Base-by-base conservation (phyloP, 2,113 vertebrate genomes). In the Jaculus jaculus region DNA sequence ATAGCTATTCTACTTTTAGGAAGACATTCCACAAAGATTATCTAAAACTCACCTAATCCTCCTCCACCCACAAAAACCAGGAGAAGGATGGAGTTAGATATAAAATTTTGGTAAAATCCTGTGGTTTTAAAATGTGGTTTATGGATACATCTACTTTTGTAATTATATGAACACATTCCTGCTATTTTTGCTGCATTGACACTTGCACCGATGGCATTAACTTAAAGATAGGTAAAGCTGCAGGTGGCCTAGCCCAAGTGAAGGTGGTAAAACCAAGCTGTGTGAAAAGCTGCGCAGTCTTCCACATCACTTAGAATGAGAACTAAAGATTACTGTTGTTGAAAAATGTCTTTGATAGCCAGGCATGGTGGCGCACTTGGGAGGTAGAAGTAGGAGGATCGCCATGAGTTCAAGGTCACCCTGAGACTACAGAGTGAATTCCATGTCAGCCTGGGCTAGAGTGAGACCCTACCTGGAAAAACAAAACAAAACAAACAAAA, bases 21-120 rank as follows among this genome's bases (percentile, higher is more conserved):
- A 82, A 78, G 34, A 42, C 18, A 82, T 4, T 54, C 1, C 16
- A 72, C 34, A 10, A 51, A 80, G 24, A 58, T 68, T 30, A 73
- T 80, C 60, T 90, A 71, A 84, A 77, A 92, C 28, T 82, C 73
- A 63, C 10, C 16, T 39, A 73, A 60, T n/a, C 20, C 15, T 20
- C 23, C 9, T 10, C 3, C 1, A 20, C 4, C 1, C 0, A 26
- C 2, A 16, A 71, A 34, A 21, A 24, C 3, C 30, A 66, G 23
- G 3, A 13, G 47, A 87, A 68, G 32, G 32, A 91, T 30, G 9
- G 13, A 61, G 79, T 79, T 68, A 34, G 28, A 42, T 79, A 1
- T 79, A 23, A 63, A 42, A 63, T 84, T 69, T 79, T 24, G 54
- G 9, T 3, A 16, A 42, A 65, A 34, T 60, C 1, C 20, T 9